phyloP scores from a whole-genome alignment of 2,797 vertebrate genomes.

The Platalea minor region DNA sequence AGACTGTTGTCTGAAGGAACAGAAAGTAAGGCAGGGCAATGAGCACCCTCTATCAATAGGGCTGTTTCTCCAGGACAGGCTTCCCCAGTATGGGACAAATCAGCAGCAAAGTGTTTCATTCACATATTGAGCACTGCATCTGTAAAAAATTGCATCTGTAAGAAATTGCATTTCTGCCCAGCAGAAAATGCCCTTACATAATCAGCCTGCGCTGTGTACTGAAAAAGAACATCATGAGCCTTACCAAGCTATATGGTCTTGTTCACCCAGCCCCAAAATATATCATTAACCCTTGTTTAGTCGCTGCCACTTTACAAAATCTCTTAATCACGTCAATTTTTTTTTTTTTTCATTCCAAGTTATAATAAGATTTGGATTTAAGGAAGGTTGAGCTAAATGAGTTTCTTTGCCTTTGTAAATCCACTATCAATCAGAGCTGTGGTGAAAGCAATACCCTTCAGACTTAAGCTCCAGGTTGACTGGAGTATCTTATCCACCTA shows the following conservation, averaged over 20 bases:
- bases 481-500: neutral
- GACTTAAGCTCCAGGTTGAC: neutral
- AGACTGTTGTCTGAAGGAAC: neutral
- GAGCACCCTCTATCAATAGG: neutral
- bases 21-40: neutral
- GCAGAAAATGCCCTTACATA: neutral
- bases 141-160: neutral
- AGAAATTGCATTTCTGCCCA: neutral
- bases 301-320: neutral
- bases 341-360: neutral
- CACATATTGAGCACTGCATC: neutral
- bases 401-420: neutral
- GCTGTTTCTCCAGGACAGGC: neutral
- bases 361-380: neutral
- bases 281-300: neutral
- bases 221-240: neutral
- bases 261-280: neutral
- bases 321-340: neutral
- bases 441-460: neutral
- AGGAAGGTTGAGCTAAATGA: neutral
- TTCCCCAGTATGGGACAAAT: neutral
- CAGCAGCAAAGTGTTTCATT: neutral
- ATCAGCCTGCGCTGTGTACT: neutral
- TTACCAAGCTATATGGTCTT: neutral
- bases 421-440: neutral